Base-by-base conservation (phyloP, 2,113 vertebrate genomes). In the Cercocebus atys region DNA sequence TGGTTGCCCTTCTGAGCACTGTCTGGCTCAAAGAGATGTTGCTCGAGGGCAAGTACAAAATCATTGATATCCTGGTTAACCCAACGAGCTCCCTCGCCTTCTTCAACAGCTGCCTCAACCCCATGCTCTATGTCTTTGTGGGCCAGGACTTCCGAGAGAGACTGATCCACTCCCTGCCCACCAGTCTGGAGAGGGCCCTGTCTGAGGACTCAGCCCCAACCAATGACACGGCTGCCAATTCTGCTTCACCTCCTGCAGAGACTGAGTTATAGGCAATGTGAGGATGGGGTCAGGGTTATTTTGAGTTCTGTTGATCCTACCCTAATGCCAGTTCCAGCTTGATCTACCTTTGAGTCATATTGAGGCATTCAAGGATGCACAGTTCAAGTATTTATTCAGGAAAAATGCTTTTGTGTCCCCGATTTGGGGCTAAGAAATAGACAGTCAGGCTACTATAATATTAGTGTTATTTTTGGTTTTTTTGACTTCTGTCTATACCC, bases 151-250 rank as follows among this genome's bases (percentile, higher is more conserved):
- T 98, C 68, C 83, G 88, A 55, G 81, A 98, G 25, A 91, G 18
- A 23, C 61, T 98, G 64, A 73, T 94, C 14, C 88, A 52, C 2
- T 93, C 88, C 2, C 66, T 97, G 40, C 96, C 96, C 0, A 20
- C 85, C 27, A 97, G 73, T 6, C 96, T 98, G 40, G 97, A 98
- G 94, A 96, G 91, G 61, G 98, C 98, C 5, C 88, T 98, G 79
- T 94, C 81, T 1, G 97, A 98, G 80, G 94, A 98, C 50, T 86
- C 57, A 3, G 43, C 16, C 90, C 84, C 94, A 18, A 32, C 59
- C 47, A 22, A 3, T 78, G 45, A 94, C 91, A 55, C 93, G 82
- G 45, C 61, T 20, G 30, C 68, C 50, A 13, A 64, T 85, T 14
- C 64, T 25, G 2, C 57, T 40, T 55, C 12, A 1, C 1, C 13